Evolutionary conservation across 2,888 invertebrate genomes (phyloP), one percentile per base, ranked within the genome.

Genomic region (Quadroppia sp.): DNA sequence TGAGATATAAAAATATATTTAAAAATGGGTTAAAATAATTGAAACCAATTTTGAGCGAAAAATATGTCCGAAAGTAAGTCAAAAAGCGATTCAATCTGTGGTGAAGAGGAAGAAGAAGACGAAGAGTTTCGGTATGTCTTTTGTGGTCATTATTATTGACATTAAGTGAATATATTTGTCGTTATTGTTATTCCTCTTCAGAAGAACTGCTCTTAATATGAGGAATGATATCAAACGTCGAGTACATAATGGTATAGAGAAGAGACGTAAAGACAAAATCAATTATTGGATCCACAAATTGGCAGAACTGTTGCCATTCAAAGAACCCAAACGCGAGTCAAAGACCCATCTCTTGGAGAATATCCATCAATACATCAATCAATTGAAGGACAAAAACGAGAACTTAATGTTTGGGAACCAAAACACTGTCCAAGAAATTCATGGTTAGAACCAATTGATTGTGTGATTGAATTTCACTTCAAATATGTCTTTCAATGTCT

Each of bases 211-310:
- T 6, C 13, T 40, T 11, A 20, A 32, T 11, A 7, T 64, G 40
- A 64, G 71, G 56, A 71, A 48, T 71, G 71, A 71, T 11, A 36
- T 53, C n/a, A 76, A 75, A 56, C 74, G 77, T n/a, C 76, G 76
- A 67, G 69, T 76, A 15, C 78, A 78, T 59, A 78, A 77, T 76
- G 77, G 75, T 69, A 75, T 79, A 70, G 81, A 81, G 76, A 79
- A 80, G 71, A 79, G 80, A 23, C 77, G 82, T 11, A 82, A 82
- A 76, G 82, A 81, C 72, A 80, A 80, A 77, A 81, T 81, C 28
- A 77, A 76, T 74, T 59, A 73, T 25, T 78, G 77, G 77, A 78
- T 79, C n/a, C 30, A 76, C n/a, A 76, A 77, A 69, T 76, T 78
- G 32, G 74, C 71, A 2, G 77, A 77, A 59, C 50, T 78, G 28